Evolutionary conservation across 2,113 vertebrate species (phyloP), one percentile per base, ranked within the genome.

Genomic region (Cryptotis parvus): DNA sequence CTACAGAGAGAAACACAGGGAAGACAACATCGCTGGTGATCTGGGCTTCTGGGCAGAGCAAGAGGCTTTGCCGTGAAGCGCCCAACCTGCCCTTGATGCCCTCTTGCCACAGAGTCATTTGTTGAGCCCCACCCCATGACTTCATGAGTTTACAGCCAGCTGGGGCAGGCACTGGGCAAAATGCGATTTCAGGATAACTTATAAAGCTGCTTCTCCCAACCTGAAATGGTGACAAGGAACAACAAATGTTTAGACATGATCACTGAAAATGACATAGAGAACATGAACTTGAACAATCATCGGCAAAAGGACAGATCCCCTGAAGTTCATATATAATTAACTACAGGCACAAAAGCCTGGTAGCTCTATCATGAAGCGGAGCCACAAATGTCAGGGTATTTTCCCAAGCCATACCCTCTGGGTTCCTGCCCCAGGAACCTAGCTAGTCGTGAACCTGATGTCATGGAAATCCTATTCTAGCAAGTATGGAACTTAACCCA

Each of bases 121-220:
- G 52, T 78, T 37, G 66, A 77, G n/a, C 70, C 24, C 41, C 52
- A 43, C 9, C 45, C 70, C 0, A 0, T 68, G n/a, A 72, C 16
- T 63, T 76, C 35, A 45, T 70, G 35, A 45, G 61, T 68, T 68
- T 31, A 63, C 8, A 76, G 66, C 73, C 37, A 92, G 68, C 31
- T 35, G 43, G 72, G 31, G 37, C 18, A 77, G 55, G 9, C 78
- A 35, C 45, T 8, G 39, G 77, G 39, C 15, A 78, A 90, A 85
- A 52, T 6, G 16, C 3, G 43, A 22, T 27, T 79, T 35, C 66
- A 65, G 27, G 87, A 35, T 31, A 75, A 69, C 69, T 69, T 63
- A 55, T 69, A 35, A 89, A 89, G 49, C 87, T 45, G 73, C 35
- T 90, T 58, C 82, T 12, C 58, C 4, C 35, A 93, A 74, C 14